Evolutionary conservation across 2,113 vertebrate genomes (phyloP).

Genomic region (Acanthochromis polyacanthus): DNA sequence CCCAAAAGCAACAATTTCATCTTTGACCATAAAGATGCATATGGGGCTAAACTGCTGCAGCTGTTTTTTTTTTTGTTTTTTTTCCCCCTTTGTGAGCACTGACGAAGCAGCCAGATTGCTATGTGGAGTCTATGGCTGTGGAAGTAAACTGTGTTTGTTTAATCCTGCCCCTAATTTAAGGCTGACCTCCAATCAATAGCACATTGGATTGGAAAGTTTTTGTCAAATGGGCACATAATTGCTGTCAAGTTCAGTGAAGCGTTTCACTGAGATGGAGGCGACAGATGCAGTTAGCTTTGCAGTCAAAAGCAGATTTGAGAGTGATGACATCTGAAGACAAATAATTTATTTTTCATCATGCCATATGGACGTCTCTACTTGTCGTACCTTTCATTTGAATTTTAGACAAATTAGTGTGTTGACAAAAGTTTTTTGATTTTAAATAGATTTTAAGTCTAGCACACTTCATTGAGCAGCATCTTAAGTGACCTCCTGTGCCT

Average conservation of each 20-base stretch:
- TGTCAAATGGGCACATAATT: conserved; percentile 35
- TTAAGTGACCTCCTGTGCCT: background rate
- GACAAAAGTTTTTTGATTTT: background rate
- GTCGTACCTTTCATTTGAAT: too few relatives aligned
- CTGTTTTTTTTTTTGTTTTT: background rate
- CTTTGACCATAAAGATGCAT: conserved; percentile 47
- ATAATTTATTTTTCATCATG: background rate
- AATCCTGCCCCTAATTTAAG: conserved; percentile 40
- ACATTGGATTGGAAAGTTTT: conserved; percentile 38
- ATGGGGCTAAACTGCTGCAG: background rate
- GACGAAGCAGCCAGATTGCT: conserved; percentile 39
- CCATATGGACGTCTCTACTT: too few relatives aligned
- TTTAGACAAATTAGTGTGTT: too few relatives aligned
- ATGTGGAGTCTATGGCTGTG: conserved; percentile 8
- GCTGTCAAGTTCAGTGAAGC: conserved; percentile 19
- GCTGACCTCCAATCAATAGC: conserved; percentile 53
- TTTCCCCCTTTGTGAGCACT: background rate
- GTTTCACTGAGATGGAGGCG: background rate
- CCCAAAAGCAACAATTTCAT: conserved; percentile 39
- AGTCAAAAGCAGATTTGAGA: background rate
- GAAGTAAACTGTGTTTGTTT: conserved; percentile 31
- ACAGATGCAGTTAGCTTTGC: conserved; percentile 7
- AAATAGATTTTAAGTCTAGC: background rate
- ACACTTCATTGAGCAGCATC: background rate
- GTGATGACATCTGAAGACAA: background rate